These are phyloP conservation scores for Tachyglossus aculeatus DNA, from an alignment of 2,797 vertebrate species.

Conservation along the genomic window DNA sequence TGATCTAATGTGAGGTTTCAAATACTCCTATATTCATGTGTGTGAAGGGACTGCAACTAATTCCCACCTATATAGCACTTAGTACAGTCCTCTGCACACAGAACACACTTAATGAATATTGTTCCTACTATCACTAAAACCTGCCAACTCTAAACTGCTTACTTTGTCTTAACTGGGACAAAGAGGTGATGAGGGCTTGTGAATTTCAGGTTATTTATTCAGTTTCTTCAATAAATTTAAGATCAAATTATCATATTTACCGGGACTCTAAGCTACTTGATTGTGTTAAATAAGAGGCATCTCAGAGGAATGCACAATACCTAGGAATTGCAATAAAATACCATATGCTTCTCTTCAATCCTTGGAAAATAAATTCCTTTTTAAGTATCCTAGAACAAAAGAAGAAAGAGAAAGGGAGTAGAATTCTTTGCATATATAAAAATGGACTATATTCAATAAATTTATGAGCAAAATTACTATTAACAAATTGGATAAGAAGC, in stretches of 20 bases:
- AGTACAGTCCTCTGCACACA: too few relatives aligned
- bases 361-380: slow-evolving; percentile 29
- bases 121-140: too few relatives aligned
- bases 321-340: slow-evolving; percentile 35
- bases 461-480: slow-evolving; percentile 48
- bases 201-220: slow-evolving; percentile 42
- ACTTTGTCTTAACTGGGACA: slow-evolving; percentile 40
- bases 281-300: not conserved
- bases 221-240: slow-evolving; percentile 47
- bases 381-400: slow-evolving; percentile 38
- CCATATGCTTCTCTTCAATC: slow-evolving; percentile 27
- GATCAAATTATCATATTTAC: slow-evolving; percentile 16
- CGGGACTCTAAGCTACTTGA: slow-evolving; percentile 1
- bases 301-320: slow-evolving; percentile 16
- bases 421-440: slow-evolving; percentile 48
- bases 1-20: slow-evolving; percentile 18
- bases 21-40: slow-evolving; percentile 18
- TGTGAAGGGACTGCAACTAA: slow-evolving; percentile 25
- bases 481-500: slow-evolving; percentile 52
- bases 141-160: slow-evolving; percentile 29
- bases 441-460: slow-evolving; percentile 56
- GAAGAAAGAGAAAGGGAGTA: slow-evolving; percentile 43
- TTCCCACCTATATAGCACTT: too few relatives aligned
- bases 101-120: too few relatives aligned
- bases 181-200: slow-evolving; percentile 11